Conservation (phyloP, 2,113 vertebrate species). For the Stegastes partitus region DNA sequence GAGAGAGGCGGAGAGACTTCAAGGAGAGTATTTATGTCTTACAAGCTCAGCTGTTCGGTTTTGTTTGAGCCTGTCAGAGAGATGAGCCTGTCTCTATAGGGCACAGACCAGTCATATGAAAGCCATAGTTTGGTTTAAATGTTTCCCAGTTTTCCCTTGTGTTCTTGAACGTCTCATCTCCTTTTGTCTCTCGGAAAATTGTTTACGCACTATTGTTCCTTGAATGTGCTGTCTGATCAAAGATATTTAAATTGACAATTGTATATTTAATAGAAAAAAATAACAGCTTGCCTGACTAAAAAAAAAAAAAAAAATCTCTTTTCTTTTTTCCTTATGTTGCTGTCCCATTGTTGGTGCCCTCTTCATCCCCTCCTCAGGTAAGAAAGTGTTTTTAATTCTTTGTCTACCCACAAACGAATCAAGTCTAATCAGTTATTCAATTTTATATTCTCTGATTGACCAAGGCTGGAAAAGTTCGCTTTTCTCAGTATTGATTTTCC, state of each 20-base stretch:
- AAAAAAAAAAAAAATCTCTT: slow-evolving; percentile 2
- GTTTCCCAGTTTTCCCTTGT: background rate
- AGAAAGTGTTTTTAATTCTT: slow-evolving; percentile 43
- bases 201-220: slow-evolving; percentile 1
- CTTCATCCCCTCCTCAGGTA: slow-evolving; percentile 71
- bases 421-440: background rate
- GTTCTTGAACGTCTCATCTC: slow-evolving; percentile 4
- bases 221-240: slow-evolving; percentile 10
- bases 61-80: slow-evolving; percentile 25
- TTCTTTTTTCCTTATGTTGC: slow-evolving; percentile 48
- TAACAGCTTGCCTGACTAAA: slow-evolving; percentile 5
- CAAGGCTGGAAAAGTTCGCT: background rate
- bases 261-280: background rate
- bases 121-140: slow-evolving; percentile 6
- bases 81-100: slow-evolving; percentile 22
- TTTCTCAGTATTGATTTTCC: background rate
- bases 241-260: background rate
- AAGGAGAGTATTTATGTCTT: slow-evolving; percentile 20
- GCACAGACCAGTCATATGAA: slow-evolving; percentile 11
- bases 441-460: background rate
- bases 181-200: background rate
- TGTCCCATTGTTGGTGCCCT: slow-evolving; percentile 19
- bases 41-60: slow-evolving; percentile 29
- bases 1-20: slow-evolving; percentile 12
- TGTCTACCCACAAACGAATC: background rate